Evolutionary conservation across 2,888 invertebrate genomes (phyloP).

Genomic region (Orthosia gothica): DNA sequence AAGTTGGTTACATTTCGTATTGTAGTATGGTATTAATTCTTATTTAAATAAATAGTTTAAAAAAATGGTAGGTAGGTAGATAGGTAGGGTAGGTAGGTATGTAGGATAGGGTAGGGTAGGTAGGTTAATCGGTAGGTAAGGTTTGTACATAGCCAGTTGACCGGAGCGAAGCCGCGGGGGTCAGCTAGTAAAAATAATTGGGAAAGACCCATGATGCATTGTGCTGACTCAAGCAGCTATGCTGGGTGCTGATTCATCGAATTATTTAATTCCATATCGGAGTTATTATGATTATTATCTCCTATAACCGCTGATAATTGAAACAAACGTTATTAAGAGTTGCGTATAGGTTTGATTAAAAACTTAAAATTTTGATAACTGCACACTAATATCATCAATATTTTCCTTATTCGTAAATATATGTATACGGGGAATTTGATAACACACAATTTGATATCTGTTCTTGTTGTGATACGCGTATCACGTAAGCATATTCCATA

Average conservation of each 20-base stretch:
- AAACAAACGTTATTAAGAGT: not conserved
- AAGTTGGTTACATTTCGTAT: no score
- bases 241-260: not conserved
- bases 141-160: no score
- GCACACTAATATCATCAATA: no score
- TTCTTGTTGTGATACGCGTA: not conserved
- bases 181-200: not conserved
- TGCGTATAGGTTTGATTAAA: slow-evolving; percentile 1
- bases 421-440: slow-evolving; percentile 19
- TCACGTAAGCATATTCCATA: slow-evolving; percentile 11
- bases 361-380: no score
- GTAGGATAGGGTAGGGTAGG: no score
- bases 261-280: slow-evolving; percentile 3
- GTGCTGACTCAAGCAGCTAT: not conserved
- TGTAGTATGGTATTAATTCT: no score
- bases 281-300: slow-evolving; percentile 9
- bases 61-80: no score
- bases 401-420: slow-evolving; percentile 32
- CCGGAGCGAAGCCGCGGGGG: no score
- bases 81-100: no score
- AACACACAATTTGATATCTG: slow-evolving; percentile 30
- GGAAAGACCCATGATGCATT: slow-evolving; percentile 11
- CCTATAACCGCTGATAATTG: not conserved
- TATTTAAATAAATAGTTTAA: no score
- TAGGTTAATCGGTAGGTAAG: no score